These are phyloP conservation scores for Macquaria ambigua DNA, from an alignment of 2,113 vertebrate genomes.

Conservation along the genomic window DNA sequence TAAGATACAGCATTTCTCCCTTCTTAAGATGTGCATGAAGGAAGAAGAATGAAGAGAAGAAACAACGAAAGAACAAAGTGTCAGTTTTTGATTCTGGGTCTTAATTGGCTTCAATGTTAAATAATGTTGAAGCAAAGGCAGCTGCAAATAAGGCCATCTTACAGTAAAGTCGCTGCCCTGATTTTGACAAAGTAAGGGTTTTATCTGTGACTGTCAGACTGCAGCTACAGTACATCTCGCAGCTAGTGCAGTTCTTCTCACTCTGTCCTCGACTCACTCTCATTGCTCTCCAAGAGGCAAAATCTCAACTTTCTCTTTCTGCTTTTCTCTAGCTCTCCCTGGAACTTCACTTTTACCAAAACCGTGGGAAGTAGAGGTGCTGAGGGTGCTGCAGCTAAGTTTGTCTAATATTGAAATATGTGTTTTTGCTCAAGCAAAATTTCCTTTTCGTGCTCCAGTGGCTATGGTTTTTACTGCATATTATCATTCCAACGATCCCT, in stretches of 20 bases:
- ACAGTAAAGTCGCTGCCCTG: slow-evolving; percentile 42
- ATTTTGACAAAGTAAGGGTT: slow-evolving; percentile 57
- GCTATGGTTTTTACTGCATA: neutral
- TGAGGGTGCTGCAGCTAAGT: neutral
- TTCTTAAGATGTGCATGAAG: slow-evolving; percentile 25
- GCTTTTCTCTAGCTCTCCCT: neutral
- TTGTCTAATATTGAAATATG: neutral
- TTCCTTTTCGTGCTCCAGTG: neutral
- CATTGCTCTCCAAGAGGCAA: slow-evolving; percentile 55
- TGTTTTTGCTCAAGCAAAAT: neutral
- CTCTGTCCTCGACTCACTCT: slow-evolving; percentile 38
- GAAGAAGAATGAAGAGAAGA: neutral
- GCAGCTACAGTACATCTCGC: slow-evolving; percentile 46
- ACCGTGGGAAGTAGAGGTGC: neutral
- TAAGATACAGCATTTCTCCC: slow-evolving; percentile 29
- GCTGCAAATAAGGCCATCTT: slow-evolving; percentile 37
- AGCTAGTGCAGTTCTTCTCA: slow-evolving; percentile 16
- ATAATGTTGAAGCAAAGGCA: slow-evolving; percentile 42
- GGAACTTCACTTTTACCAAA: slow-evolving; percentile 24
- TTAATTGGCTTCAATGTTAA: slow-evolving; percentile 52
- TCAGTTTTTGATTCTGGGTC: slow-evolving; percentile 21
- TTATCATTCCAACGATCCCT: no score
- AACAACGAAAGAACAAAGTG: slow-evolving; percentile 17
- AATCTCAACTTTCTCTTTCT: slow-evolving; percentile 26
- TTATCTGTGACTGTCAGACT: slow-evolving; percentile 66